A percentile compares a stretch with the other conserved stretches of the same genome.
Conservation (phyloP, 2,797 vertebrate species). For the Sebastes steindachneri region DNA sequence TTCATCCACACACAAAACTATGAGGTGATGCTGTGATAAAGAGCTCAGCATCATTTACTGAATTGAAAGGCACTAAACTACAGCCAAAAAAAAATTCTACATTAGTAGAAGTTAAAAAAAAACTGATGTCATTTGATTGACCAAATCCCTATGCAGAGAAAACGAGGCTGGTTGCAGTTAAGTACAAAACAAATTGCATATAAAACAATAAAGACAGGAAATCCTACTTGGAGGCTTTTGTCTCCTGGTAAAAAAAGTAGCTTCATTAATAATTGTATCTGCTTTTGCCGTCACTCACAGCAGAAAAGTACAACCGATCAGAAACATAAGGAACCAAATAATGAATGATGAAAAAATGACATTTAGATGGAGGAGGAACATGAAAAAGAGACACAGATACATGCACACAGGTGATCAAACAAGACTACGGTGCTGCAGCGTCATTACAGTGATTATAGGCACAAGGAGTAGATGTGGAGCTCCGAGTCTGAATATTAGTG, state of each 20-base stretch:
- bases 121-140: neutral
- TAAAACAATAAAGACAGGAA: neutral
- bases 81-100: neutral
- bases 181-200: neutral
- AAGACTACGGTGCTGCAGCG: conserved; percentile 7
- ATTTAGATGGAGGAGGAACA: neutral
- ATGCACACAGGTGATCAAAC: conserved; percentile 35
- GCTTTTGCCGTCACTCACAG: neutral
- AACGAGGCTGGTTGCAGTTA: neutral
- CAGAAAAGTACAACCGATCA: neutral
- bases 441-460: conserved; percentile 43
- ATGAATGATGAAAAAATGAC: neutral
- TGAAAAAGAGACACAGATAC: conserved; percentile 25
- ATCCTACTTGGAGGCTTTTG: neutral
- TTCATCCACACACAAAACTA: neutral
- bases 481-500: conserved; percentile 10
- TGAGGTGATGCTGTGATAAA: neutral
- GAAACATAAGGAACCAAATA: neutral
- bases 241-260: neutral
- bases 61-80: conserved; percentile 41
- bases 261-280: neutral
- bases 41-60: neutral
- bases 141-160: neutral
- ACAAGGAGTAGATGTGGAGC: conserved; percentile 23
- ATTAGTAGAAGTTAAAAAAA: neutral